Base-by-base conservation (phyloP, 2,888 invertebrate genomes). In the Xanthia togata region DNA sequence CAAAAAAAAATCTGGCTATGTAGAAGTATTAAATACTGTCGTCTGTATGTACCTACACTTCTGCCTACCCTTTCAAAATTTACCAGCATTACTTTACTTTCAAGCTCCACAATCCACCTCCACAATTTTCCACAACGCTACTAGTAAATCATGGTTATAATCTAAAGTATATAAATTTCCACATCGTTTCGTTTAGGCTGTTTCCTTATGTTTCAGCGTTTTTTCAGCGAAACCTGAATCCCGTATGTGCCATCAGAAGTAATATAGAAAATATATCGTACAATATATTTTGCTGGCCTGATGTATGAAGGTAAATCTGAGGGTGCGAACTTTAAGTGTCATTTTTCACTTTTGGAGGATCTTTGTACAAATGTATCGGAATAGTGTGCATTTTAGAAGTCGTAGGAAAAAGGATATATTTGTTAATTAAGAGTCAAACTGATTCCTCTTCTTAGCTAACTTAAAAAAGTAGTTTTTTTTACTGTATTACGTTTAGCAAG, bases 201-300 rank as follows among this genome's bases (percentile, higher is more conserved):
- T 67, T 73, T 69, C 71, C 67, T 67, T 67, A 57, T 65, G 35
- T 86, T 77, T 41, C 77, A 50, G 26, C 26, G n/a, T 63, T 78
- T 85, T 82, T 77, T 50, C 47, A 31, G 31, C 50, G 67, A 76
- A 53, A 69, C 60, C 26, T 59, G 82, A 76, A 67, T 85, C 77
- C 82, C 82, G 20, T 12, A 59, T 67, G 82, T 82, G n/a, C 82
- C 77, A 59, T 85, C 69, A 78, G 53, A 57, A 47, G 86, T 83
- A 86, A 83, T 86, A 78, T 82, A 65, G 53, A 57, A 83, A 83
- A 83, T 86, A 86, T 83, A 82, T 77, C 55, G 70, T 70, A 60
- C 57, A 57, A 70, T 83, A 86, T 85, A 86, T 83, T 83, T 69
- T 31, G 23, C 20, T 65, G 60, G 41, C 38, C 74, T 86, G 73